Base-by-base conservation (phyloP, 53 echinoderm and acorn worm species). In the Stichopus horrens region DNA sequence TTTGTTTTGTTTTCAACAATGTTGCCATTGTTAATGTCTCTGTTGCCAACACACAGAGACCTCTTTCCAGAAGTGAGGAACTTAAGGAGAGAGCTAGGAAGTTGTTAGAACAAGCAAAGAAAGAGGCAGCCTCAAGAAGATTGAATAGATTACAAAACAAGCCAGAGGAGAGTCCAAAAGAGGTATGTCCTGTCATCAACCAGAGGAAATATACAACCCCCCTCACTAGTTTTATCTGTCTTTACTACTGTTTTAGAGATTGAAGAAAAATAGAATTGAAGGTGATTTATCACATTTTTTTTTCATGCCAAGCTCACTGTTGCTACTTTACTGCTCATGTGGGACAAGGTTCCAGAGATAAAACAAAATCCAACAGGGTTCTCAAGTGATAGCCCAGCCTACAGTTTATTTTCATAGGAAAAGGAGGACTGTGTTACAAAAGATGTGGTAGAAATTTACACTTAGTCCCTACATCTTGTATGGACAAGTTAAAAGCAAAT, bases 61-160 rank as follows among this genome's bases (percentile, higher is more conserved):
- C 82, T 19, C 76, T 93, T 79, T 90, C 93, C 14, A 91, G 93
- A 71, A 89, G 92, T 53, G 95, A 94, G 8, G 94, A 95, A 55
- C 83, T 97, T 51, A 95, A 95, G 80, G 90, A 92, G 57, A 78
- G 98, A 86, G 98, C 98, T 4, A 92, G 94, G 84, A 95, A 94
- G 80, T 78, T 97, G n/a, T 77, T 95, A 8, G 98, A 95, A 79
- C 93, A 94, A 55, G 95, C 95, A 20, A 88, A 94, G 58, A 93
- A 90, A 86, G 94, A 95, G 22, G 98, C 98, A 52, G 93, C 94
- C 7, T 74, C 89, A 23, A 95, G 92, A 78, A 90, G 90, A 87
- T 8, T 74, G 5, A 87, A 23, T 21, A 87, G 73, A 75, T 23
- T 86, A 66, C 68, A 53, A 52, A 86, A 51, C 53, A 79, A 77